phyloP scores from a whole-genome alignment of 2,797 vertebrate species.

The Fistularia commersonii region DNA sequence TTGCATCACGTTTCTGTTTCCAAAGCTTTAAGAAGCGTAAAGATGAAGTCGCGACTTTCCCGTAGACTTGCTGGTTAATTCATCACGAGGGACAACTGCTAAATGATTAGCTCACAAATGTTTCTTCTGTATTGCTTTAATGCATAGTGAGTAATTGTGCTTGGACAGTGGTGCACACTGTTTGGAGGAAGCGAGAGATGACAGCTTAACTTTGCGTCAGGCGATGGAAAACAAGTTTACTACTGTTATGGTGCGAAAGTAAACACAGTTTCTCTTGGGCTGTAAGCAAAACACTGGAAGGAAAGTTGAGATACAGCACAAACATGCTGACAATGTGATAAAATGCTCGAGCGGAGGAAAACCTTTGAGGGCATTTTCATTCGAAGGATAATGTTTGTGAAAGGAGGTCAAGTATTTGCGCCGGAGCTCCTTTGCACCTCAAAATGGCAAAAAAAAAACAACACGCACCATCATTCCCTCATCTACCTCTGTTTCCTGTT shows the following conservation, averaged over 20 bases:
- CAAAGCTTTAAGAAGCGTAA: no score
- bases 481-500: constrained; percentile 12
- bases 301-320: no score
- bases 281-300: not conserved
- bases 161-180: constrained; percentile 56
- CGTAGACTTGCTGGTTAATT: constrained; percentile 38
- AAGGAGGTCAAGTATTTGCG: constrained; percentile 61
- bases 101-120: constrained; percentile 4
- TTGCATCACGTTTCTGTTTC: no score
- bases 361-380: not conserved
- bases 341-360: no score
- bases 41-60: constrained; percentile 5
- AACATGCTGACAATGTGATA: no score
- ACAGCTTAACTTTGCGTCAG: constrained; percentile 8
- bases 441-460: constrained; percentile 52
- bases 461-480: constrained; percentile 2
- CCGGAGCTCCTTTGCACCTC: constrained; percentile 76
- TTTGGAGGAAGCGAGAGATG: constrained; percentile 30
- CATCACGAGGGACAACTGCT: constrained; percentile 8
- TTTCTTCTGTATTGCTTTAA: constrained; percentile 55
- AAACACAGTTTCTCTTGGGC: not conserved
- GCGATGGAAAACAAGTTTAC: constrained; percentile 2
- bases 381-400: not conserved
- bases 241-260: no score
- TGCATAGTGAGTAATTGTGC: constrained; percentile 65